phyloP scores from a whole-genome alignment of 2,888 invertebrate genomes.

The Patella depressa region DNA sequence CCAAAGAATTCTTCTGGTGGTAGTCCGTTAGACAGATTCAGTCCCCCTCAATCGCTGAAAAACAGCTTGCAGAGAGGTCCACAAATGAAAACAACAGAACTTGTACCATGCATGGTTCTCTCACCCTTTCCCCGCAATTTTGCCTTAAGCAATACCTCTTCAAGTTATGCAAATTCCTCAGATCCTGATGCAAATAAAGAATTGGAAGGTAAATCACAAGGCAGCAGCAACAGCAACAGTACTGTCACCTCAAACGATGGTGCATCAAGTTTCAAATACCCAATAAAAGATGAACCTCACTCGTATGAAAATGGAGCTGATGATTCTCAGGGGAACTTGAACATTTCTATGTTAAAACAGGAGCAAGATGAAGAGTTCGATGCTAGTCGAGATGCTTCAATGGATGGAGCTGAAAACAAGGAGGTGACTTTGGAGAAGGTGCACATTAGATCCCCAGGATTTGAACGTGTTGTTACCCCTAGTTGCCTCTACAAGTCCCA shows the following conservation, averaged over 20 bases:
- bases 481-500: slow-evolving; percentile 48
- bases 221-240: background rate
- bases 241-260: background rate
- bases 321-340: background rate
- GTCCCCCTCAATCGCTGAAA: slow-evolving; percentile 1
- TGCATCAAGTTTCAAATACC: background rate
- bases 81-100: slow-evolving; percentile 14
- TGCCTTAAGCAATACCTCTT: slow-evolving; percentile 4
- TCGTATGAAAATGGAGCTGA: background rate
- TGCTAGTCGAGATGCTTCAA: background rate
- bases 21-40: background rate
- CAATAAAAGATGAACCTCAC: background rate
- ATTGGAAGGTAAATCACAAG: too few species aligned
- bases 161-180: slow-evolving; percentile 3
- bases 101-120: slow-evolving; percentile 3
- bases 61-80: background rate
- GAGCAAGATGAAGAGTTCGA: background rate
- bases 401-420: background rate
- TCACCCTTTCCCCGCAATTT: slow-evolving; percentile 6
- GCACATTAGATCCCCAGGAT: slow-evolving; percentile 42
- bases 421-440: slow-evolving; percentile 16
- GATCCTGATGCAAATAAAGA: background rate
- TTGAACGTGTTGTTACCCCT: slow-evolving; percentile 54
- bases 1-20: background rate
- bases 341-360: background rate